Evolutionary conservation across 2,888 invertebrate genomes (phyloP).

Genomic region (Drosophila planitibia): DNA sequence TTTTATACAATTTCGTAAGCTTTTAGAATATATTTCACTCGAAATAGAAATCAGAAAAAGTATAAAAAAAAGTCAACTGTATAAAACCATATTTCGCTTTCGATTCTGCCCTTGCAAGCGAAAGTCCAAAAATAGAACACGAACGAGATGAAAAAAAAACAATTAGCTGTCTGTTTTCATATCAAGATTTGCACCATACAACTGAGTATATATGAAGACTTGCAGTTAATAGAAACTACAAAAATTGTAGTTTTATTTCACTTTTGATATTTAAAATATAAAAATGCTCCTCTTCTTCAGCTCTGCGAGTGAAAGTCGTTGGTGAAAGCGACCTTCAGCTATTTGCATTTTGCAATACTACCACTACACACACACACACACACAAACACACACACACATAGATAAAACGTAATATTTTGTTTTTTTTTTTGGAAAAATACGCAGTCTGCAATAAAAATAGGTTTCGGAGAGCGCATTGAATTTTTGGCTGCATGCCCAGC

Average conservation of each 20-base stretch:
- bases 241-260: background rate
- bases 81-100: background rate
- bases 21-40: background rate
- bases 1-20: background rate
- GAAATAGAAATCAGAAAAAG: background rate
- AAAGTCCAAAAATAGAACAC: background rate
- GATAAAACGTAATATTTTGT: conserved; percentile 7
- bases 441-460: conserved; percentile 33
- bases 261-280: background rate
- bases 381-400: background rate
- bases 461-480: conserved; percentile 17
- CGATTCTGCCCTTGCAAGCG: background rate
- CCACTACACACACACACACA: background rate
- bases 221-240: background rate
- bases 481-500: conserved; percentile 62
- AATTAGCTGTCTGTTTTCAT: background rate
- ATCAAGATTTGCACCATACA: background rate
- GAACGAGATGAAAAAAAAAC: background rate
- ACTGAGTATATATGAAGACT: too few species aligned
- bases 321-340: conserved; percentile 38
- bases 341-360: conserved; percentile 30
- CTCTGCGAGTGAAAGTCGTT: conserved; percentile 30
- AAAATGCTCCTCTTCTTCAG: background rate
- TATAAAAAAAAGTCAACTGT: background rate
- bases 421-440: conserved; percentile 43